Evolutionary conservation across 2,113 vertebrate genomes (phyloP), one percentile per base, ranked within the genome.

Genomic region (Ciconia stormi): DNA sequence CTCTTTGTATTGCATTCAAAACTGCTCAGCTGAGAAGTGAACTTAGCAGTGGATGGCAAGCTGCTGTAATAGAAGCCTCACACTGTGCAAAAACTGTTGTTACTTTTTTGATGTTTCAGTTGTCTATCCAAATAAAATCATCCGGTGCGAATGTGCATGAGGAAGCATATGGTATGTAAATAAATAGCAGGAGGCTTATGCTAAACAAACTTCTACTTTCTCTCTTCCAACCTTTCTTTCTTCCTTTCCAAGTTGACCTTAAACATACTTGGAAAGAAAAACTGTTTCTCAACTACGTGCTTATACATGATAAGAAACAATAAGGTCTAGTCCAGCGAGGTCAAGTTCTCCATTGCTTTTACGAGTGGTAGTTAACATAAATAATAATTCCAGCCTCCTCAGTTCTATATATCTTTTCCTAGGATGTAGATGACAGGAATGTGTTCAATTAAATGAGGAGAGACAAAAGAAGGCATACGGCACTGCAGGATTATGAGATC

Each of bases 111-210:
- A 96, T 95, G 93, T 95, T 97, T 97, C 76, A 93, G 92, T 95
- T 97, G 95, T 96, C 97, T 97, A 62, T 78, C 95, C 85, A 95
- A 97, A 97, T 97, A 96, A 97, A 97, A 96, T 97, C 88, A 97
- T 36, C 85, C 2, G 0, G 90, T 89, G 88, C 19, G 40, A 95
- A 89, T 88, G 86, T 62, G 79, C 79, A 81, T 59, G 74, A 95
- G 71, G 80, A 93, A 97, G 76, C 96, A 97, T 97, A 96, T 95
- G 95, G 92, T 89, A 94, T 87, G 95, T 83, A 97, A 96, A 96
- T 86, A 96, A 94, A 91, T 93, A 96, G 95, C 85, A 90, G 86
- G 93, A 97, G 86, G 92, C 72, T 96, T 90, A 55, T 74, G 88
- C 92, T 81, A 77, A 90, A 88, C 66, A 73, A 95, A 94, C 78